A percentile compares a stretch with the other conserved stretches of the same genome.
Evolutionary conservation across 2,888 invertebrate genomes (phyloP).

Genomic region (Thera obeliscata): DNA sequence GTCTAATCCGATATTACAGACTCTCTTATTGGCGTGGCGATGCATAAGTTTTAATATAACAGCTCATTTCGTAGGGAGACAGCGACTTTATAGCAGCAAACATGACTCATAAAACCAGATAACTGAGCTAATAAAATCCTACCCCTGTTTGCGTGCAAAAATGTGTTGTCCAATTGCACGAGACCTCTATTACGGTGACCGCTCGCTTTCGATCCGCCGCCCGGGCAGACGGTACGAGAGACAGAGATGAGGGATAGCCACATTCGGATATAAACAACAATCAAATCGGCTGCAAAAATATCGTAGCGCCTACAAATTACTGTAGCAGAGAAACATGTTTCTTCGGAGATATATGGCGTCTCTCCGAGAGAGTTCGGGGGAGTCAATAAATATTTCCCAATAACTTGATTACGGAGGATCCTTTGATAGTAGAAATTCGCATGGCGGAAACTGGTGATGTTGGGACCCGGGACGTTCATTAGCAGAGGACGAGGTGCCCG

Average conservation of each 20-base stretch:
- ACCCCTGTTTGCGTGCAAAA: slow-evolving; percentile 59
- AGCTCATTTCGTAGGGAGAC: slow-evolving; percentile 53
- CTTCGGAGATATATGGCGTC: slow-evolving; percentile 53
- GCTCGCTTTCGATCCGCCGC: slow-evolving; percentile 45
- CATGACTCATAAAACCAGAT: slow-evolving; percentile 73
- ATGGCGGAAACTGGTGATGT: slow-evolving; percentile 46
- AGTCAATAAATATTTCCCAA: slow-evolving; percentile 60
- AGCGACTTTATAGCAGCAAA: slow-evolving; percentile 66
- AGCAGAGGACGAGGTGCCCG: slow-evolving; percentile 28
- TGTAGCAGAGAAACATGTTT: slow-evolving; percentile 54
- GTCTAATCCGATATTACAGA: slow-evolving; percentile 43
- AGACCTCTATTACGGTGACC: slow-evolving; percentile 59
- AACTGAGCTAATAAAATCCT: slow-evolving; percentile 67
- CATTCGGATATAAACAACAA: slow-evolving; percentile 61
- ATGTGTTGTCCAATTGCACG: slow-evolving; percentile 58
- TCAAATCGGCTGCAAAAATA: slow-evolving; percentile 61
- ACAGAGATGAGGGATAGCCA: slow-evolving; percentile 48
- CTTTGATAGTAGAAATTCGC: slow-evolving; percentile 52
- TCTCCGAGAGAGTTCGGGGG: slow-evolving; percentile 44
- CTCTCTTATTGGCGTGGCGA: slow-evolving; percentile 51
- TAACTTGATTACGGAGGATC: slow-evolving; percentile 59
- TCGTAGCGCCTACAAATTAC: slow-evolving; percentile 57
- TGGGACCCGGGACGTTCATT: slow-evolving; percentile 34
- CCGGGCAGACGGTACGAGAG: slow-evolving; percentile 26
- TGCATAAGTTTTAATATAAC: slow-evolving; percentile 60